Evolutionary conservation across 2,113 vertebrate species (phyloP).

Genomic region (Malurus alboscapulatus): DNA sequence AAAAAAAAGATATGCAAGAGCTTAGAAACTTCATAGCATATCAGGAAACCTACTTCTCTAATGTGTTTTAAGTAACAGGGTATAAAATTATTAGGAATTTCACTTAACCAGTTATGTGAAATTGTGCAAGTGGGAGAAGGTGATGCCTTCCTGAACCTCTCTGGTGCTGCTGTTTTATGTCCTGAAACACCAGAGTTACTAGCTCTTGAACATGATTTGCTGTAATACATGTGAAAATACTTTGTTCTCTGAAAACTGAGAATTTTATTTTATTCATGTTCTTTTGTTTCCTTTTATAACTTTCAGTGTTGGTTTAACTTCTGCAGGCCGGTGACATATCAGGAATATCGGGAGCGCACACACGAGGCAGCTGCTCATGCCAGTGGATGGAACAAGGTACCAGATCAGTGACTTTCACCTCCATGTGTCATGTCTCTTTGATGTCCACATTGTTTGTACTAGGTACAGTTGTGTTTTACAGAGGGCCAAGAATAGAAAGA

Average conservation of each 20-base stretch:
- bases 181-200: not conserved
- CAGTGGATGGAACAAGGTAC: constrained; percentile 90
- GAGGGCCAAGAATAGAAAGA: not conserved
- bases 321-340: constrained; percentile 86
- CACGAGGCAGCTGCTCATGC: constrained; percentile 76
- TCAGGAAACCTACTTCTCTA: not conserved
- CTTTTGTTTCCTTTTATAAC: constrained; percentile 60
- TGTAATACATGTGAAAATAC: not conserved
- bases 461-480: not conserved
- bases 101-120: not conserved
- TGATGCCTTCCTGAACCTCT: not conserved
- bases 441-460: not conserved
- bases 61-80: not conserved
- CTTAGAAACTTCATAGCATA: not conserved
- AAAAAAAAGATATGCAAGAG: not conserved
- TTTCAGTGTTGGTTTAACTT: constrained; percentile 62
- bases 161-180: not conserved
- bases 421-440: not conserved
- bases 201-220: not conserved
- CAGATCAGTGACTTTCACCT: not conserved
- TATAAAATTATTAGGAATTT: not conserved
- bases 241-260: constrained; percentile 28
- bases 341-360: constrained; percentile 77
- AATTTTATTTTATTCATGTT: constrained; percentile 51
- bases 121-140: not conserved